Conservation (phyloP, 2,888 invertebrate species). For the Uloborus plumipes region DNA sequence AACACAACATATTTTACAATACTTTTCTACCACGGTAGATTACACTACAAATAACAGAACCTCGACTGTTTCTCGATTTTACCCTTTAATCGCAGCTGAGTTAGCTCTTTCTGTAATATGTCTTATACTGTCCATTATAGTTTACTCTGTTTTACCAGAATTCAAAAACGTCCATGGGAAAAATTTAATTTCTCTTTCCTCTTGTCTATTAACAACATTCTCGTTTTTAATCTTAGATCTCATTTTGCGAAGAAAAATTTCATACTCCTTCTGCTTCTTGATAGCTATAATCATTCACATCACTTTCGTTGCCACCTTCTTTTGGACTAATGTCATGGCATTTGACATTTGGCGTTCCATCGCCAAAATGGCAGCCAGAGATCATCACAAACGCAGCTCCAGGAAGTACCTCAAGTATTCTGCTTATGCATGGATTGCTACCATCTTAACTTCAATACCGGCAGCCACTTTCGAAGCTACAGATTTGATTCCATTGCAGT, state of each 20-base stretch:
- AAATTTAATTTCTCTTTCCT: slow-evolving; percentile 62
- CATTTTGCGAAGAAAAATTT: slow-evolving; percentile 9
- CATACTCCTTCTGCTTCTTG: slow-evolving; percentile 41
- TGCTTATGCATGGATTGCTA: slow-evolving; percentile 55
- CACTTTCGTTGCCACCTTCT: slow-evolving; percentile 70
- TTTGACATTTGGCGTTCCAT: slow-evolving; percentile 70
- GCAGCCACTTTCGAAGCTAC: slow-evolving; percentile 49
- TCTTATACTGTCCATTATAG: slow-evolving; percentile 33
- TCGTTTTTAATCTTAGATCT: slow-evolving; percentile 57
- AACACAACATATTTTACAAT: too few relatives aligned
- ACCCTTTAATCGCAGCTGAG: slow-evolving; percentile 39
- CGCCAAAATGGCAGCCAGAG: slow-evolving; percentile 30
- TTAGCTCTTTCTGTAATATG: slow-evolving; percentile 39
- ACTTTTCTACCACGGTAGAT: too few relatives aligned
- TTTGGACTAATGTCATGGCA: slow-evolving; percentile 72
- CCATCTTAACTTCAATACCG: slow-evolving; percentile 29
- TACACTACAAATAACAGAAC: too few relatives aligned
- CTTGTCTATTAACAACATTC: slow-evolving; percentile 55
- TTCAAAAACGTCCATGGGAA: slow-evolving; percentile 66
- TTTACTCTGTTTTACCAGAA: slow-evolving; percentile 48
- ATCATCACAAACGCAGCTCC: slow-evolving; percentile 8
- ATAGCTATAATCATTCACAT: slow-evolving; percentile 70
- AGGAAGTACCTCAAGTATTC: slow-evolving; percentile 51
- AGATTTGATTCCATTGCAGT: slow-evolving; percentile 9
- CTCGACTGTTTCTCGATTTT: slow-evolving; percentile 18